Conservation (phyloP, 1,140 invertebrate species). For the Cydia pomonella region DNA sequence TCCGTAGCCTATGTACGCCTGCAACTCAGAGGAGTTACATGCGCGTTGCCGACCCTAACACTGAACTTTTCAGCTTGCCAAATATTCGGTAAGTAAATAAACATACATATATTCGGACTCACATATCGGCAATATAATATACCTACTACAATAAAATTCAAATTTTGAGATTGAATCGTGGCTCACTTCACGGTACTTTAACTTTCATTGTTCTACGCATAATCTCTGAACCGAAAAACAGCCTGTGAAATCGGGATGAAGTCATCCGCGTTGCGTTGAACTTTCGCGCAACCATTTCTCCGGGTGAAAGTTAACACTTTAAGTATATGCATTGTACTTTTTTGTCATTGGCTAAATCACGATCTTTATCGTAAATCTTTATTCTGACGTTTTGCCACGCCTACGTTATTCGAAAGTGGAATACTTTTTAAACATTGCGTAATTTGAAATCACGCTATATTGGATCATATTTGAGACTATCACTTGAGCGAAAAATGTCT, state of each 20-base stretch:
- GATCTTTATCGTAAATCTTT: constrained; percentile 68
- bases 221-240: constrained; percentile 26
- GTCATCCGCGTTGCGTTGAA: constrained; percentile 50
- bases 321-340: constrained; percentile 66
- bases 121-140: too few species aligned
- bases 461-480: constrained; percentile 36
- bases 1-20: too few species aligned
- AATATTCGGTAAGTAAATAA: too few species aligned
- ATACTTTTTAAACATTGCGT: constrained; percentile 38
- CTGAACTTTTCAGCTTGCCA: too few species aligned
- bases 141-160: neutral
- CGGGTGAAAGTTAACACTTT: constrained; percentile 65
- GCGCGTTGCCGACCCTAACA: too few species aligned
- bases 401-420: constrained; percentile 41
- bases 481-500: neutral
- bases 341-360: constrained; percentile 68
- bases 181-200: constrained; percentile 5
- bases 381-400: constrained; percentile 64
- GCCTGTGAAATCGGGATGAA: constrained; percentile 51
- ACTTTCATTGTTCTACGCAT: constrained; percentile 30
- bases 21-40: too few species aligned
- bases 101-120: too few species aligned
- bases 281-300: constrained; percentile 68
- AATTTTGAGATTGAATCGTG: neutral
- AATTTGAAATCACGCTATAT: constrained; percentile 44